Percentiles rank a stretch among this genome's conserved stretches.
Conservation (phyloP, 2,888 invertebrate genomes). For the Oeneis ivallda region DNA sequence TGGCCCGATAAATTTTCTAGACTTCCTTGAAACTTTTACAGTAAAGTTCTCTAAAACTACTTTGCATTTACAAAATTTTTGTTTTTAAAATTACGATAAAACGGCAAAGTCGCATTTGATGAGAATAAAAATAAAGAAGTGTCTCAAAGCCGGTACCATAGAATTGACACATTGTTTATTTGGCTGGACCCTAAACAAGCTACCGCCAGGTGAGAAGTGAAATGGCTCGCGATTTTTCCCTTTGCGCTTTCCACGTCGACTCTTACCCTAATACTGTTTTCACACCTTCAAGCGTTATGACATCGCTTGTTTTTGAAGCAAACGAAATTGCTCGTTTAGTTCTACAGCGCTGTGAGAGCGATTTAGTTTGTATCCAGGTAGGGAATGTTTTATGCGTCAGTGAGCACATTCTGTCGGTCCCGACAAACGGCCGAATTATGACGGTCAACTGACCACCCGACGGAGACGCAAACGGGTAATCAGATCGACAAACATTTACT, state of each 20-base stretch:
- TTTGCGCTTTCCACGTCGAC: constrained; percentile 62
- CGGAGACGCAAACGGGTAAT: constrained; percentile 62
- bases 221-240: constrained; percentile 69
- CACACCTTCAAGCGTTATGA: constrained; percentile 20
- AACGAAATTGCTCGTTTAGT: constrained; percentile 17
- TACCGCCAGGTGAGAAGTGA: constrained; percentile 68
- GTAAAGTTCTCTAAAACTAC: neutral
- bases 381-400: constrained; percentile 79
- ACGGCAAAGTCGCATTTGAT: constrained; percentile 4
- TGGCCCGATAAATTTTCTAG: too few species aligned
- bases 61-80: neutral
- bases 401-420: constrained; percentile 64
- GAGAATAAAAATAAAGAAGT: constrained; percentile 9
- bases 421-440: constrained; percentile 67
- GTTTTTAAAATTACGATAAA: neutral
- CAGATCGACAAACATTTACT: constrained; percentile 74
- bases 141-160: constrained; percentile 12
- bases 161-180: constrained; percentile 26
- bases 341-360: constrained; percentile 28
- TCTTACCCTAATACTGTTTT: constrained; percentile 27
- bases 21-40: too few species aligned
- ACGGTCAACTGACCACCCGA: constrained; percentile 77
- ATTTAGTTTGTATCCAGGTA: constrained; percentile 38
- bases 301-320: constrained; percentile 44
- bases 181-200: constrained; percentile 37